These are phyloP conservation scores for Hyles lineata DNA, from an alignment of 2,888 invertebrate genomes.

Conservation along the genomic window DNA sequence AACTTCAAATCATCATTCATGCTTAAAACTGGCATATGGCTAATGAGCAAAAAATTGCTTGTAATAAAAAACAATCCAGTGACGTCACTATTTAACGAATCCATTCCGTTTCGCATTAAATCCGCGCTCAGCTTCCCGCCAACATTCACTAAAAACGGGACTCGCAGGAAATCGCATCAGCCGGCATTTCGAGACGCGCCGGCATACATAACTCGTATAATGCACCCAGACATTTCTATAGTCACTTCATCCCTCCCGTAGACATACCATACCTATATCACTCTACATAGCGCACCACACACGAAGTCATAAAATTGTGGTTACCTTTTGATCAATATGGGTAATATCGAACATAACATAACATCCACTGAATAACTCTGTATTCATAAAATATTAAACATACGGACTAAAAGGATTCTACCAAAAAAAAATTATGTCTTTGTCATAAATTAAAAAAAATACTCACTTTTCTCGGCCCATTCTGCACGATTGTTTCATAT, in stretches of 20 bases:
- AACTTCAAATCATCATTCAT: slow-evolving; percentile 4
- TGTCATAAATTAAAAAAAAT: slow-evolving; percentile 40
- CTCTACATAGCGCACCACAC: slow-evolving; percentile 37
- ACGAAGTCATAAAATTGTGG: slow-evolving; percentile 41
- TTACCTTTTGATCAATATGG: slow-evolving; percentile 41
- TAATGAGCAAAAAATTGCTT: slow-evolving; percentile 18
- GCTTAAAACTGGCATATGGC: slow-evolving; percentile 1
- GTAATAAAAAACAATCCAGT: slow-evolving; percentile 15
- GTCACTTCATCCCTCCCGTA: slow-evolving; percentile 59
- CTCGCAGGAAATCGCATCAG: slow-evolving; percentile 67
- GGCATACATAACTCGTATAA: slow-evolving; percentile 61
- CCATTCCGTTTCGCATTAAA: slow-evolving; percentile 29
- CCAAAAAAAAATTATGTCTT: not conserved
- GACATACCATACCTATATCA: slow-evolving; percentile 46
- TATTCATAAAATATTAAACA: not conserved
- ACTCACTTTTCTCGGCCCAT: slow-evolving; percentile 87
- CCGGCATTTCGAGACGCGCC: slow-evolving; percentile 59
- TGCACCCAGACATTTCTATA: slow-evolving; percentile 79
- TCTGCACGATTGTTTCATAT: slow-evolving; percentile 87
- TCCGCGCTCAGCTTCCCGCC: slow-evolving; percentile 30
- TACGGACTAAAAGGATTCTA: not conserved
- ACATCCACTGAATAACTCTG: not conserved
- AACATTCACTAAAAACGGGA: slow-evolving; percentile 46
- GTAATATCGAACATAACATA: slow-evolving; percentile 11
- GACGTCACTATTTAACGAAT: slow-evolving; percentile 29